Percentiles rank a stretch among this genome's conserved stretches.
phyloP scores from a whole-genome alignment of 2,797 vertebrate genomes.

The Myotis vivesi region DNA sequence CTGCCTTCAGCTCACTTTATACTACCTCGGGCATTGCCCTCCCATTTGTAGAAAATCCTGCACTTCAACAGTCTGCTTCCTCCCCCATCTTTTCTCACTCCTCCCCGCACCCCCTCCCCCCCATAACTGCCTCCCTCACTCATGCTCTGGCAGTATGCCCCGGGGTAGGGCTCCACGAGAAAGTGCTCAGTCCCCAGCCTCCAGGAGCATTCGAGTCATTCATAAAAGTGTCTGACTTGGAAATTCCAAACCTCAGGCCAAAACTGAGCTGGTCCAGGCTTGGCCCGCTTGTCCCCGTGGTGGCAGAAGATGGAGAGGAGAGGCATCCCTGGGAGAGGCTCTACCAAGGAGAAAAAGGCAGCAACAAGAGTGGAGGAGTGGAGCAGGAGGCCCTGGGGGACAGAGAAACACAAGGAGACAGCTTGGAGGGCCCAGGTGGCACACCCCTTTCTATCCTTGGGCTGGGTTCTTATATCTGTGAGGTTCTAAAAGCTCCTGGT shows the following conservation, averaged over 20 bases:
- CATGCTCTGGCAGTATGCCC: background rate
- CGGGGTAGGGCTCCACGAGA: background rate
- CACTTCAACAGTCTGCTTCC: background rate
- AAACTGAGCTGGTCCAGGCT: background rate
- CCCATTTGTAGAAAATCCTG: background rate
- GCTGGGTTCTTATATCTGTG: background rate
- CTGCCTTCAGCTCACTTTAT: background rate
- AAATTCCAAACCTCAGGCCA: background rate
- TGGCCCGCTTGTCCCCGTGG: background rate
- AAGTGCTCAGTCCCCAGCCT: background rate
- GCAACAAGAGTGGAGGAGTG: background rate
- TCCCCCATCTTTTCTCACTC: background rate
- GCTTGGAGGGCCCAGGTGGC: background rate
- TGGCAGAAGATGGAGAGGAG: background rate
- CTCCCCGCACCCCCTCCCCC: rapidly evolving
- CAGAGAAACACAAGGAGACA: background rate
- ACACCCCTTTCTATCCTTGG: background rate
- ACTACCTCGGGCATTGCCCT: background rate
- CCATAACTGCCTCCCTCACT: background rate
- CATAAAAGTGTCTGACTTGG: background rate
- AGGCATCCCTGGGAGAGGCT: background rate
- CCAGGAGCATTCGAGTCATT: background rate
- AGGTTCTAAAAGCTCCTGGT: background rate
- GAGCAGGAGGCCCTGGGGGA: background rate
- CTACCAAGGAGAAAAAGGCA: background rate